Percentiles rank a stretch among this genome's conserved stretches.
These are phyloP conservation scores for Noctua janthe DNA, from an alignment of 2,888 invertebrate species.

Conservation along the genomic window DNA sequence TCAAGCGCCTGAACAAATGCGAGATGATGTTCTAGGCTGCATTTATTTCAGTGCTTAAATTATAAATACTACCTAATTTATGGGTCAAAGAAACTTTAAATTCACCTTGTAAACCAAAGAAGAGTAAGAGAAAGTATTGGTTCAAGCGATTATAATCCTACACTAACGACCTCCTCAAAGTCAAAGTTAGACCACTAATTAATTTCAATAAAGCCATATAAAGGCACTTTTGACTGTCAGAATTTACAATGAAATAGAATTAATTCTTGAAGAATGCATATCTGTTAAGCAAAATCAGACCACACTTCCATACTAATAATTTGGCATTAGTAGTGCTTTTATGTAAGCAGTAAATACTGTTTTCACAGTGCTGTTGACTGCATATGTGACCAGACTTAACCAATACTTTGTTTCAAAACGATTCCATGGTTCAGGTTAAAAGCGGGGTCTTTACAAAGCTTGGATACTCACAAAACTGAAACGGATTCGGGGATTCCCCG, in stretches of 20 bases:
- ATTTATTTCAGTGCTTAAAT: constrained; percentile 19
- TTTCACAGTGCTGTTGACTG: not conserved
- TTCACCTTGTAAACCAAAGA: not conserved
- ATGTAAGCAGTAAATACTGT: too few relatives aligned
- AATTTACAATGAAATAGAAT: not conserved
- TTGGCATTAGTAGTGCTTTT: too few relatives aligned
- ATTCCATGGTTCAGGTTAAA: not conserved
- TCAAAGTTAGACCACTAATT: not conserved
- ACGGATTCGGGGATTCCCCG: not conserved
- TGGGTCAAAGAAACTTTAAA: not conserved
- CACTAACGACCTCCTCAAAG: not conserved
- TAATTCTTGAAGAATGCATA: not conserved
- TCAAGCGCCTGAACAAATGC: not conserved
- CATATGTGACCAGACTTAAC: too few relatives aligned
- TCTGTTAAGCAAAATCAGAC: not conserved
- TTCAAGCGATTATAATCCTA: not conserved
- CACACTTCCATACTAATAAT: too few relatives aligned
- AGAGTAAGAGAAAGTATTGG: too few relatives aligned
- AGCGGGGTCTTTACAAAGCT: not conserved
- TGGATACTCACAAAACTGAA: not conserved
- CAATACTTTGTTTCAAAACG: not conserved
- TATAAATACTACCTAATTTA: constrained; percentile 14
- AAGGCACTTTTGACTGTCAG: not conserved
- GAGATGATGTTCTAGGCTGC: constrained; percentile 12
- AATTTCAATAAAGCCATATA: not conserved